Evolutionary conservation across 1,140 invertebrate genomes (phyloP), one percentile per base, ranked within the genome.

Genomic region (Laodelphax striatellus): DNA sequence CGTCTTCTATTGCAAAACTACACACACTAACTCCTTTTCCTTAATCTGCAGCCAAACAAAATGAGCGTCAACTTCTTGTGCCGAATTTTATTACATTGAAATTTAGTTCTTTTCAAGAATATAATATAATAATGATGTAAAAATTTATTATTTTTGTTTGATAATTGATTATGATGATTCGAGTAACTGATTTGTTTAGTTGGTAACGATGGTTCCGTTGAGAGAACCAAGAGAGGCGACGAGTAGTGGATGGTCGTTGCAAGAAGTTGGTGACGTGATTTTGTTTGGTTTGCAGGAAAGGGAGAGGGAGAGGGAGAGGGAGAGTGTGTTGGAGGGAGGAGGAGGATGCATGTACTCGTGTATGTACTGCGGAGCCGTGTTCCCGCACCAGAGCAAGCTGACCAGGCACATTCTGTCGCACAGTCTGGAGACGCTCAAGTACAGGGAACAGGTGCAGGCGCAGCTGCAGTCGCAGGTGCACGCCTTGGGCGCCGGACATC

Each of bases 11-110:
- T 31, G 28, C 28, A 38, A 38, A 38, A 38, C 34, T 28, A 28
- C 24, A 38, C 34, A 38, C 34, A 38, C 34, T 38, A 38, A 38
- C 34, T 38, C 34, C 34, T 38, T 9, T 8, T 38, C 34, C 34
- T 38, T 38, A 38, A 38, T 38, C 62, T 65, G 62, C 66, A 66
- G 80, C 83, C 86, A 87, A 86, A 86, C 87, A 88, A 88, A 89
- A 89, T 90, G 87, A 90, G 84, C 88, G 88, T 92, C 88, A 92
- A 92, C 89, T 91, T 92, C 89, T 92, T 87, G 86, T 78, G 73
- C 73, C 59, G 74, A 68, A 70, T 74, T 70, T 55, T 24, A 28
- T 6, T 38, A 38, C 28, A 31, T 31, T 31, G 9, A 21, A 16
- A 16, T 50, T 50, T 50, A 17, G 44, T 50, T 31, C 9, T 31